Conservation (phyloP, 2,797 vertebrate species). For the Okamejei kenojei region DNA sequence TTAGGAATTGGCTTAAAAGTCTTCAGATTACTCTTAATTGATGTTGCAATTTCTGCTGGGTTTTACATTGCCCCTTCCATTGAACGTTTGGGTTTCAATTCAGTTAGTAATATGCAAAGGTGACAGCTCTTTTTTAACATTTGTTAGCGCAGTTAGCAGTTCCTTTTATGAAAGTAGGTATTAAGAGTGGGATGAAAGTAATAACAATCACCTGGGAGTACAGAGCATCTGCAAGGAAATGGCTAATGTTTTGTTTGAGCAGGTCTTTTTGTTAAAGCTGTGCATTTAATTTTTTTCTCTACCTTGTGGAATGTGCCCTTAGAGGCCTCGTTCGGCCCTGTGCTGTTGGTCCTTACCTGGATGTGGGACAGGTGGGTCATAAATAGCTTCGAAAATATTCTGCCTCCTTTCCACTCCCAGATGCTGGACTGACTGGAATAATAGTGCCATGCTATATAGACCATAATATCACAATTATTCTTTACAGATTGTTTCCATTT, state of each 20-base stretch:
- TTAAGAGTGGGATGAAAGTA: neutral
- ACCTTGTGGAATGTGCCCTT: neutral
- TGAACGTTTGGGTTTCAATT: neutral
- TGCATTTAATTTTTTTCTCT: neutral
- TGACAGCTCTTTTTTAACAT: neutral
- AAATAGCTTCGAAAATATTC: neutral
- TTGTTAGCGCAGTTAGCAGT: neutral
- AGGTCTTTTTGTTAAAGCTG: neutral
- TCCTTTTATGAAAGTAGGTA: neutral
- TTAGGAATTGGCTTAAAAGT: neutral
- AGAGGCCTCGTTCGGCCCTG: neutral
- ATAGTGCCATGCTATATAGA: neutral
- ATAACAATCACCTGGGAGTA: neutral
- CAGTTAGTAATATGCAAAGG: neutral
- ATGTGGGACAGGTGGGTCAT: neutral
- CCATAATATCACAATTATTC: neutral
- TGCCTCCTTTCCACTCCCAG: neutral
- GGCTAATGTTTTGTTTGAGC: neutral
- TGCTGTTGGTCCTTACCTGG: neutral
- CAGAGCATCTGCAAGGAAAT: neutral
- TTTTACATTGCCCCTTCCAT: neutral
- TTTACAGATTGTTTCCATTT: neutral
- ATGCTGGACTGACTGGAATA: neutral
- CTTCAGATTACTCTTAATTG: neutral
- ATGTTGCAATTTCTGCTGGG: conserved; percentile 10